Conservation (phyloP, 2,797 vertebrate species). For the Orestias chungarensis region DNA sequence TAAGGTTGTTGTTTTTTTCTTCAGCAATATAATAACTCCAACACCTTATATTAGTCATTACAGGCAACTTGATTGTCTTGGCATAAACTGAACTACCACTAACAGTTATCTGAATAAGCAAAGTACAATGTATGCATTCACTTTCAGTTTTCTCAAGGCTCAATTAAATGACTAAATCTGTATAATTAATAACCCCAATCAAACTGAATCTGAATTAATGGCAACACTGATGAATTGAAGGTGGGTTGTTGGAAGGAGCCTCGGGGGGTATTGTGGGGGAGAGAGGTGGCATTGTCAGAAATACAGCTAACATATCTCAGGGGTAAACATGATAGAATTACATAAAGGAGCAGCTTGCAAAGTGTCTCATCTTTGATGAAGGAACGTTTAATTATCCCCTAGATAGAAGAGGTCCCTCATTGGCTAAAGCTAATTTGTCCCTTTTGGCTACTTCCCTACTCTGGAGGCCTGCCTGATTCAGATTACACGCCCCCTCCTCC, state of each 20-base stretch:
- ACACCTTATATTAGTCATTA: background rate
- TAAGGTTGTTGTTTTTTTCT: background rate
- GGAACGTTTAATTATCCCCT: constrained; percentile 91
- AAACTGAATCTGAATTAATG: constrained; percentile 81
- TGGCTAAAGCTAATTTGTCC: constrained; percentile 91
- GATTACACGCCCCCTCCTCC: constrained; percentile 68
- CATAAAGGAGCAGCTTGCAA: constrained; percentile 94
- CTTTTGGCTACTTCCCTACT: constrained; percentile 87
- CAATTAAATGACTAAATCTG: constrained; percentile 75
- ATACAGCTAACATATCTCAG: constrained; percentile 80
- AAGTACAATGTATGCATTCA: constrained; percentile 12
- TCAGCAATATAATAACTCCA: background rate
- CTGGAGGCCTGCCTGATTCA: constrained; percentile 81
- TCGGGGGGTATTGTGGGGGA: constrained; percentile 17
- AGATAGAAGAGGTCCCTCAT: constrained; percentile 88
- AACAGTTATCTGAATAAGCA: background rate
- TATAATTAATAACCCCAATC: constrained; percentile 88
- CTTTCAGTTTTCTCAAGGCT: constrained; percentile 72
- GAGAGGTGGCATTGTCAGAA: constrained; percentile 66
- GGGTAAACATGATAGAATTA: constrained; percentile 91
- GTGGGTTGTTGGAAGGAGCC: constrained; percentile 27
- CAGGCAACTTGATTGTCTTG: constrained; percentile 8
- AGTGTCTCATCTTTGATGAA: constrained; percentile 92
- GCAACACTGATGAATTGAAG: constrained; percentile 71
- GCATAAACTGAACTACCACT: constrained; percentile 8